phyloP scores from a whole-genome alignment of 2,113 vertebrate genomes.

The Poeciliopsis retropinna region DNA sequence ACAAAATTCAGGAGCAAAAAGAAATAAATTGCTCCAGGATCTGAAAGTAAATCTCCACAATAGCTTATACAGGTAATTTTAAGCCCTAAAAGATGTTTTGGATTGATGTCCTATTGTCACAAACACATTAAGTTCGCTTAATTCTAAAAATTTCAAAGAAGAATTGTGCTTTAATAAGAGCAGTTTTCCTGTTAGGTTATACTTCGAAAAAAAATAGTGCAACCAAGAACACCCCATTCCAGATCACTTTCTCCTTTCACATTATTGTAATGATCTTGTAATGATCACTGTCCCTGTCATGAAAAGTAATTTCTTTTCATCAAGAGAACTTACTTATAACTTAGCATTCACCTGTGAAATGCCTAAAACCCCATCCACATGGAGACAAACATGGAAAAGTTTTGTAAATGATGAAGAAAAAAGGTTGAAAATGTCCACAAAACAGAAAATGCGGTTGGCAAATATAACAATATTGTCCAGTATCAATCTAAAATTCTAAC shows the following conservation, averaged over 20 bases:
- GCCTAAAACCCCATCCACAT: too few species aligned
- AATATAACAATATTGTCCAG: too few species aligned
- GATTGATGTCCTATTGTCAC: neutral
- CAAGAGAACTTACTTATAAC: neutral
- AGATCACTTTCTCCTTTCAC: too few species aligned
- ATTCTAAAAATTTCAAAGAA: neutral
- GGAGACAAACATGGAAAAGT: too few species aligned
- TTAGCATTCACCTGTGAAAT: neutral
- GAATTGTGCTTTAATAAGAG: neutral
- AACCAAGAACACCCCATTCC: too few species aligned
- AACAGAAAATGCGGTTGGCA: too few species aligned
- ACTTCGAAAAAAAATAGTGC: neutral
- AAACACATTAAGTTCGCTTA: neutral
- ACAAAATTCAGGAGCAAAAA: neutral
- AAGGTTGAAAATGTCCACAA: too few species aligned
- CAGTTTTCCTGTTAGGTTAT: neutral
- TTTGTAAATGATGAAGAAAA: too few species aligned
- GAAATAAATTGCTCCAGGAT: neutral
- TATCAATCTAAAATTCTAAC: too few species aligned
- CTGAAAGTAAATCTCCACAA: neutral
- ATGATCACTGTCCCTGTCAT: neutral
- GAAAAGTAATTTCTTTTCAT: too few species aligned
- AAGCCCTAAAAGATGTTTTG: neutral
- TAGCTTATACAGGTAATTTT: neutral
- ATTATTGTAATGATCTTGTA: too few species aligned